phyloP scores from a whole-genome alignment of 2,888 invertebrate genomes.

The Drosophila helvetica region DNA sequence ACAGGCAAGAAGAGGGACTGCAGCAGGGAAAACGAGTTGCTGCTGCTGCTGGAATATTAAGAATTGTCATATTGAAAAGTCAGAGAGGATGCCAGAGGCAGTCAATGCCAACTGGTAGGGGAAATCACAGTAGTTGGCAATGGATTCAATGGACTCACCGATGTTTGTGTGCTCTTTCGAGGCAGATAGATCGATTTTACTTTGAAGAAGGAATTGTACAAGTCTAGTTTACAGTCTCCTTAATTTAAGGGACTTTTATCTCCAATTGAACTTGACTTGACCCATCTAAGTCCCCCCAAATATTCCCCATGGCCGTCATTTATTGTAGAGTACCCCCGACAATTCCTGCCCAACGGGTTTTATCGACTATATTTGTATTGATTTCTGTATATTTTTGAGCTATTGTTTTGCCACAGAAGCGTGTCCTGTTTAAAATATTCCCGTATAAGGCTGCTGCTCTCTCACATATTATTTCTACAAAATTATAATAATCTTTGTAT shows the following conservation, averaged over 20 bases:
- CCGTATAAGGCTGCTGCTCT: constrained; percentile 17
- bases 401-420: constrained; percentile 51
- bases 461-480: constrained; percentile 9
- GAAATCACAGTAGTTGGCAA: constrained; percentile 2
- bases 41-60: constrained; percentile 68
- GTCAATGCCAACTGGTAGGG: constrained; percentile 51
- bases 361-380: constrained; percentile 18
- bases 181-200: too few species aligned
- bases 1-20: constrained; percentile 17
- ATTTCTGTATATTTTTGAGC: constrained; percentile 33
- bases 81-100: constrained; percentile 56
- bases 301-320: not conserved
- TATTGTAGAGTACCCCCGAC: not conserved
- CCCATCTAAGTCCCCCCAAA: not conserved
- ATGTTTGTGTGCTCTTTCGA: not conserved
- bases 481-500: constrained; percentile 12
- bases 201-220: not conserved
- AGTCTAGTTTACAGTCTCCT: too few species aligned
- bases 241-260: too few species aligned
- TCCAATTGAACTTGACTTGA: too few species aligned
- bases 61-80: constrained; percentile 76
- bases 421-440: constrained; percentile 54
- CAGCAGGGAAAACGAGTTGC: constrained; percentile 61
- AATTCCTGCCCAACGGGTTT: constrained; percentile 57
- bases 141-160: not conserved